Conservation (phyloP, 2,113 vertebrate genomes). For the Dascyllus trimaculatus region DNA sequence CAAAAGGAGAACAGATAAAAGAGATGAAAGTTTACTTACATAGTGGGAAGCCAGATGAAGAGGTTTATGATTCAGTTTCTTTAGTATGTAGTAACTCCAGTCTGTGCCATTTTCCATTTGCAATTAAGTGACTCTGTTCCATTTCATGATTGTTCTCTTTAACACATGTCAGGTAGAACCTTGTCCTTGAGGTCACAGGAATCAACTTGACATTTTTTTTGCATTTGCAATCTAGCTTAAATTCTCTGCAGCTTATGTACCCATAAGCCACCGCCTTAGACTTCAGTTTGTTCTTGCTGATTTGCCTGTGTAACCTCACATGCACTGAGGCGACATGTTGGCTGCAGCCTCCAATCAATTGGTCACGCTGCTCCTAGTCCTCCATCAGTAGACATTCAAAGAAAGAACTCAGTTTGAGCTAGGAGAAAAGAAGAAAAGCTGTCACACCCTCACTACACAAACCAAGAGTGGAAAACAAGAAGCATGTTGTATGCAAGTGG, state of each 20-base stretch:
- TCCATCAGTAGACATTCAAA: constrained; percentile 31
- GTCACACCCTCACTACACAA: constrained; percentile 2
- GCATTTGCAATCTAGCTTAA: constrained; percentile 9
- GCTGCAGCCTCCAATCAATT: constrained; percentile 65
- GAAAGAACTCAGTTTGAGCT: constrained; percentile 11
- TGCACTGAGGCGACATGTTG: constrained; percentile 45
- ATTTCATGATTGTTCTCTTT: not conserved
- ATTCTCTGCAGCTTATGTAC: constrained; percentile 6
- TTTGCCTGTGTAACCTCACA: constrained; percentile 30
- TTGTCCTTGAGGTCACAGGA: not conserved
- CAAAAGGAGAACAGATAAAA: not conserved
- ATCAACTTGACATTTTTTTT: not conserved
- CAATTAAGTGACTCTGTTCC: constrained; percentile 6
- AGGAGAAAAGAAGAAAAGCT: not conserved
- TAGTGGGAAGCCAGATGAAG: not conserved
- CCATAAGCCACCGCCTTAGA: constrained; percentile 23
- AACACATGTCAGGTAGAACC: not conserved
- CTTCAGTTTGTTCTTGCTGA: constrained; percentile 15
- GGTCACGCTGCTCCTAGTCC: constrained; percentile 49
- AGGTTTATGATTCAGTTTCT: not conserved
- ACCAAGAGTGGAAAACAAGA: not conserved
- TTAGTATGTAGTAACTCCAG: not conserved
- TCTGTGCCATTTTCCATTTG: not conserved
- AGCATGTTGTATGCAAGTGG: not conserved
- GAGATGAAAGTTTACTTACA: not conserved